Conservation (phyloP, 1,140 invertebrate genomes). For the Heliothis virescens region DNA sequence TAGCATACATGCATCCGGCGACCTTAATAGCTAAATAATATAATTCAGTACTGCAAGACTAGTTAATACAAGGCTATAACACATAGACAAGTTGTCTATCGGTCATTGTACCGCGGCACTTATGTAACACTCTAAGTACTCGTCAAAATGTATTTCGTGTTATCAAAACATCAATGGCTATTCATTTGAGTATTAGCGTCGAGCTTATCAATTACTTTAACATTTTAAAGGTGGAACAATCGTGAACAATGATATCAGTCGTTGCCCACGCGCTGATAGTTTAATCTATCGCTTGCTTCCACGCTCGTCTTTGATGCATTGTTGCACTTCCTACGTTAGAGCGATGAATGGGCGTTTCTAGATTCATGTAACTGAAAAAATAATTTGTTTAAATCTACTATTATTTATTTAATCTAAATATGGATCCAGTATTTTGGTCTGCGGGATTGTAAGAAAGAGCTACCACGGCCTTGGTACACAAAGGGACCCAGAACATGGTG, state of each 20-base stretch:
- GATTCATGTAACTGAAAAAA: too few species aligned
- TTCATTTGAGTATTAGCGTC: constrained; percentile 58
- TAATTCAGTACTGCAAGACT: constrained; percentile 39
- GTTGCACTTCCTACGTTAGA: too few species aligned
- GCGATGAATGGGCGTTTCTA: too few species aligned
- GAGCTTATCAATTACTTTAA: constrained; percentile 19
- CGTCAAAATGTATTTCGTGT: constrained; percentile 50
- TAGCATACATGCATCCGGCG: constrained; percentile 64
- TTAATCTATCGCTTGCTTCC: constrained; percentile 15
- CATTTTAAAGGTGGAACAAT: constrained; percentile 30
- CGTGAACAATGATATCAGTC: constrained; percentile 58
- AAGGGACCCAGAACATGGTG: too few species aligned
- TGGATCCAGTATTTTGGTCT: too few species aligned
- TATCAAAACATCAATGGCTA: constrained; percentile 57
- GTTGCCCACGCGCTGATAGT: constrained; percentile 35
- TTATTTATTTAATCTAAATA: too few species aligned
- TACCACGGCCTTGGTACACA: too few species aligned
- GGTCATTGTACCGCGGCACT: constrained; percentile 74
- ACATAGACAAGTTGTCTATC: constrained; percentile 61
- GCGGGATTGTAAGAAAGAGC: too few species aligned
- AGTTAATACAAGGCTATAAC: background rate
- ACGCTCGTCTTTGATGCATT: background rate
- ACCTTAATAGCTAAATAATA: constrained; percentile 60
- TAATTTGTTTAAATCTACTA: too few species aligned
- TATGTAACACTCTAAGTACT: constrained; percentile 60